A percentile compares a stretch with the other conserved stretches of the same genome.
phyloP scores from a whole-genome alignment of 2,888 invertebrate species.

The Shargacucullia verbasci region DNA sequence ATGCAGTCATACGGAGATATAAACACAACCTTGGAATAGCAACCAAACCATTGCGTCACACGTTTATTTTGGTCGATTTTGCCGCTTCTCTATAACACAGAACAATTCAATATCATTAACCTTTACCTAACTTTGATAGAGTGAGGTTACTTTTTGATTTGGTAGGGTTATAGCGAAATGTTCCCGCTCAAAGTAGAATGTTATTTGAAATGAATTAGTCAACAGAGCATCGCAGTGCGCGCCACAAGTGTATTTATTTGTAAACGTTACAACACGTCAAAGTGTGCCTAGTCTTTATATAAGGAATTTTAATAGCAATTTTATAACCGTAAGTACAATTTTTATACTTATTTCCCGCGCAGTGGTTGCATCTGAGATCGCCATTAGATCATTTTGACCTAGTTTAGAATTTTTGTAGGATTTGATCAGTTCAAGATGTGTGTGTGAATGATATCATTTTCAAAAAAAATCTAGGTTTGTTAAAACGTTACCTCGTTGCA shows the following conservation, averaged over 20 bases:
- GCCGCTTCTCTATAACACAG: conserved; percentile 43
- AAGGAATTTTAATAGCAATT: conserved; percentile 36
- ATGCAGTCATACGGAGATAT: conserved; percentile 53
- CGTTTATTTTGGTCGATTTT: conserved; percentile 77
- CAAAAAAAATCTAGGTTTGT: not conserved
- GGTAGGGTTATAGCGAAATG: conserved; percentile 42
- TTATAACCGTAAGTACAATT: conserved; percentile 37
- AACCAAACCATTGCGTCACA: conserved; percentile 71
- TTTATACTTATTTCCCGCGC: conserved; percentile 1
- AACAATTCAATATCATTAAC: conserved; percentile 49
- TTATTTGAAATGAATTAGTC: conserved; percentile 60
- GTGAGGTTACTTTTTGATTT: conserved; percentile 20
- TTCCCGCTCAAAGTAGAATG: conserved; percentile 66
- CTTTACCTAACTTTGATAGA: fast-evolving
- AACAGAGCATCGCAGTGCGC: conserved; percentile 41
- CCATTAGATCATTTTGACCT: not conserved
- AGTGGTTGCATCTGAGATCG: not conserved
- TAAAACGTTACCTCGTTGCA: not conserved
- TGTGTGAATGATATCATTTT: conserved; percentile 21
- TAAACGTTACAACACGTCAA: conserved; percentile 24
- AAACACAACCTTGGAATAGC: conserved; percentile 70
- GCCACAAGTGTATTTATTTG: conserved; percentile 34
- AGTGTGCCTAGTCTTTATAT: conserved; percentile 36
- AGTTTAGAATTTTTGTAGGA: not conserved
- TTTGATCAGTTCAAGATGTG: not conserved